A percentile compares a stretch with the other conserved stretches of the same genome.
Conservation (phyloP, 2,113 vertebrate genomes). For the Enhydra lutris region DNA sequence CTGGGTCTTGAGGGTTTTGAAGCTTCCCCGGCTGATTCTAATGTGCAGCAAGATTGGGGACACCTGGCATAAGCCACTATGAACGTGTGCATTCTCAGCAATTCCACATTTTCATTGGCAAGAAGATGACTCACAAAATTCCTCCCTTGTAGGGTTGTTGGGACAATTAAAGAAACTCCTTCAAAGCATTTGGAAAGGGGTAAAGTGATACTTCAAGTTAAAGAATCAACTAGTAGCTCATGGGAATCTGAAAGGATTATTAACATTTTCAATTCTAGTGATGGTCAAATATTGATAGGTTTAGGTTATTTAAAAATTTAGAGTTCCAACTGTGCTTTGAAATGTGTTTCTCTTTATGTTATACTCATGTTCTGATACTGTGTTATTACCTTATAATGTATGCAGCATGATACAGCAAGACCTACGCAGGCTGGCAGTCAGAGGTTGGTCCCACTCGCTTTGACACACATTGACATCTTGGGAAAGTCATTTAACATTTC, state of each 20-base stretch:
- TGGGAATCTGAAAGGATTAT: neutral
- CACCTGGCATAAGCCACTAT: neutral
- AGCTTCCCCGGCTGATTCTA: neutral
- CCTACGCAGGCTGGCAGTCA: neutral
- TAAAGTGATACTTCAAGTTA: neutral
- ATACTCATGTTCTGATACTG: neutral
- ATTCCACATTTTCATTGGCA: neutral
- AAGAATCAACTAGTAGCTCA: neutral
- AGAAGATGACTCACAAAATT: neutral
- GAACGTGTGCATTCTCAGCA: neutral
- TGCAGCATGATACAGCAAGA: accelerated
- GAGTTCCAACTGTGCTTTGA: neutral
- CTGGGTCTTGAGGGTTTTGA: neutral
- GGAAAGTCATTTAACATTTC: neutral
- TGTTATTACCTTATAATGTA: neutral
- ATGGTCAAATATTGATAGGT: neutral
- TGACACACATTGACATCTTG: neutral
- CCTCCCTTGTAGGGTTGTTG: neutral
- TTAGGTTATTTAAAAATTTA: neutral
- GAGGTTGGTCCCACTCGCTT: neutral
- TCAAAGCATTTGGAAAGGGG: neutral
- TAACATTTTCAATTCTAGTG: neutral
- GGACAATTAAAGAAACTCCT: neutral
- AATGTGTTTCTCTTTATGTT: neutral
- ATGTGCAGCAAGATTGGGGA: neutral